Conservation (phyloP, 1,140 invertebrate genomes). For the Brachionus rubens region DNA sequence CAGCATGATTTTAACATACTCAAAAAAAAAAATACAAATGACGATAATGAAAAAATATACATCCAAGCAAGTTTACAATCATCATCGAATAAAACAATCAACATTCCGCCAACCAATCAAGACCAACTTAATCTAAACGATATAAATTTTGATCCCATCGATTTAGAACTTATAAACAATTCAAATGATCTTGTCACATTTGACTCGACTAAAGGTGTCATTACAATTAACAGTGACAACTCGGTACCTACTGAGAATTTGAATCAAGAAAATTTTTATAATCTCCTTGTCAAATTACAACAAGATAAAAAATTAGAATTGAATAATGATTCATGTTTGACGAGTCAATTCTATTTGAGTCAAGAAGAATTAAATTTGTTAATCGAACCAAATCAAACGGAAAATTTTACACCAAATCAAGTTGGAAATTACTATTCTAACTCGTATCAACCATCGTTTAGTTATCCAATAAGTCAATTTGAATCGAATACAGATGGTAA, state of each 20-base stretch:
- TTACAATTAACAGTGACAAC: background rate
- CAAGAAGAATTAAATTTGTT: constrained; percentile 16
- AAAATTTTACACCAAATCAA: background rate
- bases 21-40: constrained; percentile 29
- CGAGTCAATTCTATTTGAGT: constrained; percentile 25
- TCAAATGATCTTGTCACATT: background rate
- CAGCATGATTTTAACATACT: constrained; percentile 38
- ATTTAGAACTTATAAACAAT: background rate
- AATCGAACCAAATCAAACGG: no score
- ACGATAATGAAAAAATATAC: background rate
- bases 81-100: background rate
- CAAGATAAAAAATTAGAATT: constrained; percentile 19
- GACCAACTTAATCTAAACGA: background rate
- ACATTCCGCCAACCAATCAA: background rate
- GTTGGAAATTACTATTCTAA: no score
- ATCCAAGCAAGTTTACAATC: constrained; percentile 26
- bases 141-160: background rate
- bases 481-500: background rate
- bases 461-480: background rate
- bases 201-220: constrained; percentile 9
- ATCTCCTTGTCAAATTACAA: constrained; percentile 8
- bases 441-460: background rate
- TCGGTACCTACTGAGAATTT: background rate
- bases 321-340: constrained; percentile 1
- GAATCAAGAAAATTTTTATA: constrained; percentile 39